phyloP scores from a whole-genome alignment of 2,797 vertebrate species.

The Macropus fuliginosus region DNA sequence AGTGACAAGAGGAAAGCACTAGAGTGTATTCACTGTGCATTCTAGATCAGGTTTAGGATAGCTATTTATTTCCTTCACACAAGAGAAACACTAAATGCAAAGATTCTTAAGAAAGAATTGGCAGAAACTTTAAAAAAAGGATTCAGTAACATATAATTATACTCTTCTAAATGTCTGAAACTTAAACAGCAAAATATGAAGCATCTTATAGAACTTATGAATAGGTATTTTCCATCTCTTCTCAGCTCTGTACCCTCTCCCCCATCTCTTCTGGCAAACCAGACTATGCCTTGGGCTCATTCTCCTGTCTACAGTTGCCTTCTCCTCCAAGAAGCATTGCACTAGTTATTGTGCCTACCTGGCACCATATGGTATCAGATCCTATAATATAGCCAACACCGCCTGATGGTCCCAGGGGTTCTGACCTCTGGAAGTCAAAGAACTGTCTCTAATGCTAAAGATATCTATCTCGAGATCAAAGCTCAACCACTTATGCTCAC shows the following conservation, averaged over 20 bases:
- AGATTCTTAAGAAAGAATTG: background rate
- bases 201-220: background rate
- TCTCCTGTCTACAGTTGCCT: background rate
- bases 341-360: background rate
- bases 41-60: background rate
- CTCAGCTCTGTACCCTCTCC: background rate
- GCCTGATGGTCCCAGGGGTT: background rate
- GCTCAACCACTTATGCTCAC: background rate
- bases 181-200: background rate
- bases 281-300: background rate
- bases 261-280: background rate
- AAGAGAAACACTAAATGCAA: background rate
- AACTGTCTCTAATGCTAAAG: background rate
- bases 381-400: background rate
- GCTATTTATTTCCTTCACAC: background rate
- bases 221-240: background rate
- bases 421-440: background rate
- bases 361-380: background rate
- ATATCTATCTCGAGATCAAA: background rate
- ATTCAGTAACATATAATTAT: background rate
- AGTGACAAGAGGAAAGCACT: background rate
- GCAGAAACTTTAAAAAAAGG: background rate
- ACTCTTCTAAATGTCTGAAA: background rate
- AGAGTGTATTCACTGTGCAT: background rate
- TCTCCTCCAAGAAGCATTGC: background rate